Evolutionary conservation across 2,888 invertebrate genomes (phyloP), one percentile per base, ranked within the genome.

Genomic region (Andrena hattorfiana): DNA sequence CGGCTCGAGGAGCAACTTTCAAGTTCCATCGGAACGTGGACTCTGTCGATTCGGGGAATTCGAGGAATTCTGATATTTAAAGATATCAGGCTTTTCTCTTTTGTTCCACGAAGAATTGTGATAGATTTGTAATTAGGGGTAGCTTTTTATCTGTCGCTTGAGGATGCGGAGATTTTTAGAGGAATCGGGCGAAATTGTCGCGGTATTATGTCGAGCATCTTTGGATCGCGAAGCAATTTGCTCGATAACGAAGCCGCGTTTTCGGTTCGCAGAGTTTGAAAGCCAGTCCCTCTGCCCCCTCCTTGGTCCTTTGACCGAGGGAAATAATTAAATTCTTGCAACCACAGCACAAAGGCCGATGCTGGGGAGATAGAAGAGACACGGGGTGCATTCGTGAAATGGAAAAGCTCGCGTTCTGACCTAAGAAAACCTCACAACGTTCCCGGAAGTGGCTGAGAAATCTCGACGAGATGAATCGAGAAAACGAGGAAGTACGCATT

Each of bases 401-500:
- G 82, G 63, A 35, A 72, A 72, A n/a, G 51, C 48, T 59, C 16
- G 62, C 20, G 42, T 13, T 68, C 59, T 68, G 81, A 76, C 68
- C 51, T 7, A 28, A 49, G 63, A 71, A 63, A 68, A 64, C 51
- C 13, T 70, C 35, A 42, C n/a, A 72, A 75, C 60, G 32, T 49
- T 51, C 59, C 60, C 60, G 51, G 32, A 64, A 76, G 56, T 42
- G 68, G 49, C 59, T 30, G 35, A 32, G 64, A 13, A 26, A 56
- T 20, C 56, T 72, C 62, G 66, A 91, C 85, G 71, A 56, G 23
- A 93, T 93, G 93, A 93, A 92, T 91, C 93, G 92, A 80, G 93
- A 93, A 78, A 93, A 90, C 90, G 93, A 93, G 77, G 93, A 93
- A 91, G 93, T 93, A 87, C 90, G 92, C 91, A 35, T 3, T 35